Conservation (phyloP, 2,113 vertebrate genomes). For the Cervus canadensis region DNA sequence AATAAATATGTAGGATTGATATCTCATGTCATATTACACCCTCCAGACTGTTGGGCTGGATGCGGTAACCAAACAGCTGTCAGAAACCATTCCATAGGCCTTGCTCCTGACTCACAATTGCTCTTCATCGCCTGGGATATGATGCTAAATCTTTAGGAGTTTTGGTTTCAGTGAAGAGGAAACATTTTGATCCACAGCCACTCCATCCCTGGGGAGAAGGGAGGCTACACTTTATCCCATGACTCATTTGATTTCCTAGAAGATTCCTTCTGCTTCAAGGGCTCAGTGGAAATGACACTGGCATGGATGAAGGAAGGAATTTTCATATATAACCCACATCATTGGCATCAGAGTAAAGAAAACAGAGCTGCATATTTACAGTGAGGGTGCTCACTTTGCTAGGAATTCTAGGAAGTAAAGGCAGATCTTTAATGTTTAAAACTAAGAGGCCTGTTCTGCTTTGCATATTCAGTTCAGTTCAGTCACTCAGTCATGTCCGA, state of each 20-base stretch:
- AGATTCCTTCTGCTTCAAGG: neutral
- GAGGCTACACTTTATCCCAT: neutral
- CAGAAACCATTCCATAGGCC: neutral
- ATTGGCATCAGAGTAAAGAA: neutral
- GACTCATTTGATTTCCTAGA: neutral
- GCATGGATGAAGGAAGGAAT: neutral
- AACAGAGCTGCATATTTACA: neutral
- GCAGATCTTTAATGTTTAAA: neutral
- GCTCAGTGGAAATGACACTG: neutral
- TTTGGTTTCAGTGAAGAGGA: neutral
- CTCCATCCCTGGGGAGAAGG: neutral
- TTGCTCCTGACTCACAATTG: neutral
- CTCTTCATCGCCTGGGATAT: neutral
- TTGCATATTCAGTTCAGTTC: neutral
- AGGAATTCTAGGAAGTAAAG: neutral
- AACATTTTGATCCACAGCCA: neutral
- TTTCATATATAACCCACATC: too few species aligned
- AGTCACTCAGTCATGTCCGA: fast-evolving
- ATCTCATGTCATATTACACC: neutral
- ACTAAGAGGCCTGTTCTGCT: neutral
- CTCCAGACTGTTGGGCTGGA: neutral
- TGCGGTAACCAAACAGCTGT: neutral
- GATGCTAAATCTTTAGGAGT: neutral
- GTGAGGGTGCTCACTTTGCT: neutral
- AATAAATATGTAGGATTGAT: neutral